Evolutionary conservation across 2,113 vertebrate genomes (phyloP), one percentile per base, ranked within the genome.

Genomic region (Halcyon senegalensis): DNA sequence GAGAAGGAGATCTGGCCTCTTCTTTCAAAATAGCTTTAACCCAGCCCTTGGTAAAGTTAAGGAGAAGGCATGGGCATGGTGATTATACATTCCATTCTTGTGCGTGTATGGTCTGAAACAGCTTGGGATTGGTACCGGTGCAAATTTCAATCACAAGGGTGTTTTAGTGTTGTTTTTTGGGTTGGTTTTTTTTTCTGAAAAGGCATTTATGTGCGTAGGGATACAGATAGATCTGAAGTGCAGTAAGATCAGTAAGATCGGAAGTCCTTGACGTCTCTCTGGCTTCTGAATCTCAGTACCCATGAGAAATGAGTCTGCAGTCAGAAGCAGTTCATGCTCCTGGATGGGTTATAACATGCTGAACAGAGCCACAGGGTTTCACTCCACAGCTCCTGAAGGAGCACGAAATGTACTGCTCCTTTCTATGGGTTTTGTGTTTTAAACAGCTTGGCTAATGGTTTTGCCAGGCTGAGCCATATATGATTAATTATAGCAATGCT

Each of bases 331-430:
- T 84, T 84, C 1, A 6, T 64, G 60, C 76, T 95, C 16, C 48
- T 74, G 88, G 90, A 95, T 95, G 83, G 68, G 93, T 97, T 96
- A 25, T 33, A 90, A 95, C 96, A 92, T 13, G 96, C 76, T 88
- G 77, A 78, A 56, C 41, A 1, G 8, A 90, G 90, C 88, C 79
- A 67, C 56, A 39, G 68, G 56, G 93, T 94, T 89, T 94, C 87
- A 70, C 60, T 93, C 62, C 58, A 27, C 55, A 70, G 82, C 78
- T 93, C 68, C 39, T 41, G 64, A 60, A 93, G 73, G 35, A 94
- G 68, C 62, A 68, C 33, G 55, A n/a, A 81, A 60, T 33, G 8
- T 20, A 7, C 16, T 33, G 56, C 55, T 93, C 48, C 58, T 83
- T 88, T 88, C 79, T 86, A 12, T 16, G 46, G 56, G 64, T 53